Evolutionary conservation across 2,113 vertebrate species (phyloP).

Genomic region (Scomber japonicus): DNA sequence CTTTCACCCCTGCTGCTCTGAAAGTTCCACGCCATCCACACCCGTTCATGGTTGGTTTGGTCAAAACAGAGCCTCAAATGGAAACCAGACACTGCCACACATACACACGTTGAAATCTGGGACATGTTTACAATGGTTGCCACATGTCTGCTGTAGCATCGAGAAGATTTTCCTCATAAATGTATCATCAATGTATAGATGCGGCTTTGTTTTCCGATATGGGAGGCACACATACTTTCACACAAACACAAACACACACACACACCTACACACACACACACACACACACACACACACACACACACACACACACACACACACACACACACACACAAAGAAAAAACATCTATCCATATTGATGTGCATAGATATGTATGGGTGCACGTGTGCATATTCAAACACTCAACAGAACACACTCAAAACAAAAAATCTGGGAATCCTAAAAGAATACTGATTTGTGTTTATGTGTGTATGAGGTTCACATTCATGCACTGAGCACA

Average conservation of each 20-base stretch:
- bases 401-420: not conserved
- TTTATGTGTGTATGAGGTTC: not conserved
- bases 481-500: not conserved
- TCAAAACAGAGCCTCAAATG: conserved; percentile 63
- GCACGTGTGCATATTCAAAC: not conserved
- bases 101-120: conserved; percentile 34
- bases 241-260: not conserved
- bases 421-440: not conserved
- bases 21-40: conserved; percentile 15
- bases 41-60: conserved; percentile 58
- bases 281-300: too few species aligned
- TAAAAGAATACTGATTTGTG: not conserved
- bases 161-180: conserved; percentile 13
- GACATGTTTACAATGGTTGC: conserved; percentile 45
- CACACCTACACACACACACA: too few species aligned
- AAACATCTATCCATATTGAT: not conserved
- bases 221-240: not conserved
- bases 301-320: too few species aligned
- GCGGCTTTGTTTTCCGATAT: conserved; percentile 16
- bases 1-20: conserved; percentile 32
- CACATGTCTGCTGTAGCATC: conserved; percentile 34
- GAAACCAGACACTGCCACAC: conserved; percentile 56
- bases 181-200: conserved; percentile 7
- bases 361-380: not conserved
- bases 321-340: not conserved